phyloP scores from a whole-genome alignment of 2,888 invertebrate species.

The Chloroclystis v-ata region DNA sequence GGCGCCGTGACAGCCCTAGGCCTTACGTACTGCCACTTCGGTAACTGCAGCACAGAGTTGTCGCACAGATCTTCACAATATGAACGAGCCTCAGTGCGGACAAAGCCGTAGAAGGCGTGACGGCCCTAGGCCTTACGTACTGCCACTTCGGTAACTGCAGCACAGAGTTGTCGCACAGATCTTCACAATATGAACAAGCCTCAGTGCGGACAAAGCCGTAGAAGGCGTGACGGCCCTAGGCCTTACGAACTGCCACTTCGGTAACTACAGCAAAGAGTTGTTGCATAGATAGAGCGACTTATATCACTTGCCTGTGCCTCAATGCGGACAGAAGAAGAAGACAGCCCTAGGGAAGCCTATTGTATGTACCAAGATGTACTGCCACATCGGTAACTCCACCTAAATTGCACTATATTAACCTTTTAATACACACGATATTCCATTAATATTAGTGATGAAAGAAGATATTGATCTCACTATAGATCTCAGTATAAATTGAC shows the following conservation, averaged over 20 bases:
- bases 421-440: too few relatives aligned
- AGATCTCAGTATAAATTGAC: not conserved
- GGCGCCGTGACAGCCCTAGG: conserved; percentile 57
- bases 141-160: conserved; percentile 70
- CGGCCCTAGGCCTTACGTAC: conserved; percentile 54
- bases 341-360: conserved; percentile 56
- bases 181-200: too few relatives aligned
- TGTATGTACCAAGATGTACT: conserved; percentile 58
- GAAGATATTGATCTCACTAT: not conserved
- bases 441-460: too few relatives aligned
- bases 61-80: not conserved
- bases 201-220: conserved; percentile 34
- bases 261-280: conserved; percentile 51
- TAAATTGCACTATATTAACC: too few relatives aligned
- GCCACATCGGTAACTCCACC: conserved; percentile 69
- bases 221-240: conserved; percentile 58
- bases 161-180: conserved; percentile 28
- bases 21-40: conserved; percentile 67
- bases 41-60: conserved; percentile 51
- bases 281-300: too few relatives aligned
- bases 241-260: conserved; percentile 67
- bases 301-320: conserved; percentile 2
- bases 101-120: conserved; percentile 53
- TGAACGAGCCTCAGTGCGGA: conserved; percentile 8
- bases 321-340: conserved; percentile 49